Conservation (phyloP, 2,888 invertebrate species). For the Andrena flavipes region DNA sequence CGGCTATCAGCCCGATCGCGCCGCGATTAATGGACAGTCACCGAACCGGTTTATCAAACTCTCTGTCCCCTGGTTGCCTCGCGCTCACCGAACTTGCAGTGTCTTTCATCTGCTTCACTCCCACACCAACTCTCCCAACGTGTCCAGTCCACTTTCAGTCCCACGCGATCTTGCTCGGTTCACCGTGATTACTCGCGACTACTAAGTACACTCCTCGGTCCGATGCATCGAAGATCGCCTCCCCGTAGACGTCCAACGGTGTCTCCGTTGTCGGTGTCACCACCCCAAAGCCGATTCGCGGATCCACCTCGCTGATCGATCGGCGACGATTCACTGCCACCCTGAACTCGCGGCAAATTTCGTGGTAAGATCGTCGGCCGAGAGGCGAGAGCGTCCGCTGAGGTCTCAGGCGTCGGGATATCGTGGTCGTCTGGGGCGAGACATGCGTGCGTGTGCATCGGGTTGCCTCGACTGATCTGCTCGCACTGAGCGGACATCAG, state of each 20-base stretch:
- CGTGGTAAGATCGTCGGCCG: not conserved
- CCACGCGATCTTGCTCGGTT: not conserved
- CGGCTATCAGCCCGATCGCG: conserved; percentile 19
- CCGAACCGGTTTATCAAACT: conserved; percentile 32
- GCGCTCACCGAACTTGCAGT: not conserved
- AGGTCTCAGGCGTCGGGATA: conserved; percentile 26
- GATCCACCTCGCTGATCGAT: not conserved
- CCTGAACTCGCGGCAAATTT: conserved; percentile 20
- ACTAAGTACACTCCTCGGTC: not conserved
- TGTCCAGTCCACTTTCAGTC: not conserved
- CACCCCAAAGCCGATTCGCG: not conserved
- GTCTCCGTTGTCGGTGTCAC: not conserved
- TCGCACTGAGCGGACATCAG: conserved; percentile 63
- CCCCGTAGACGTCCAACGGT: not conserved
- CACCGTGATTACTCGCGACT: not conserved
- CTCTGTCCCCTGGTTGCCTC: not conserved
- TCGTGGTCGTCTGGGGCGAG: conserved; percentile 37
- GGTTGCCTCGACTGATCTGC: conserved; percentile 80
- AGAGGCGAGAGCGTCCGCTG: not conserved
- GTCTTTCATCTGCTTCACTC: conserved; percentile 6
- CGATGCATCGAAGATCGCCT: not conserved
- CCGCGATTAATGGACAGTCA: conserved; percentile 24
- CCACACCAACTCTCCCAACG: not conserved
- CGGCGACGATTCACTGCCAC: not conserved
- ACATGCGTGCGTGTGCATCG: conserved; percentile 68